These are phyloP conservation scores for Morus bassanus DNA, from an alignment of 2,797 vertebrate species.

Conservation along the genomic window DNA sequence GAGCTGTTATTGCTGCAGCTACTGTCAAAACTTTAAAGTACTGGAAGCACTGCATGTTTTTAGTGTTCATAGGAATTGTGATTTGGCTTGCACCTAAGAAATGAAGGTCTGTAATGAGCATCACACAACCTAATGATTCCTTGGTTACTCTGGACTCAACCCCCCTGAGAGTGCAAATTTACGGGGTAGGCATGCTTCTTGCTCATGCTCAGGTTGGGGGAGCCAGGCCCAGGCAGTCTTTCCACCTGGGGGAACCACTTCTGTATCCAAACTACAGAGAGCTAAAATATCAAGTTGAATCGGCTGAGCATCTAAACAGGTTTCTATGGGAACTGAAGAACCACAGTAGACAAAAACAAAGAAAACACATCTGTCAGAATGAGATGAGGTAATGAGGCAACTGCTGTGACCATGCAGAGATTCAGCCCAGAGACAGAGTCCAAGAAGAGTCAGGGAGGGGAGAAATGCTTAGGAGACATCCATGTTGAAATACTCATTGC, in stretches of 20 bases:
- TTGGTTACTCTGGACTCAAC: not conserved
- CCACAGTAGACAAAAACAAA: not conserved
- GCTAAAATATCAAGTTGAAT: not conserved
- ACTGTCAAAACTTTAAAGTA: not conserved
- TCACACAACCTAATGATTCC: not conserved
- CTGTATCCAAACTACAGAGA: not conserved
- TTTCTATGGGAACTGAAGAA: conserved; percentile 54
- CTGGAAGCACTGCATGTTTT: not conserved
- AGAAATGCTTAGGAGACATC: not conserved
- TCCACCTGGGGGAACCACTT: not conserved
- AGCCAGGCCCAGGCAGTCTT: not conserved
- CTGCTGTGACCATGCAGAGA: not conserved
- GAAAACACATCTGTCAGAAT: conserved; percentile 40
- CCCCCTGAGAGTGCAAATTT: not conserved
- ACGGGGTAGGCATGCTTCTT: fast-evolving
- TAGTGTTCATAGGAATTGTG: not conserved
- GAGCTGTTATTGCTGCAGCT: not conserved
- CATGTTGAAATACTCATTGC: not conserved
- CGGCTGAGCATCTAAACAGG: not conserved
- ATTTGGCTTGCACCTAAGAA: not conserved
- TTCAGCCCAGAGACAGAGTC: not conserved
- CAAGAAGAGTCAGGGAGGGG: not conserved
- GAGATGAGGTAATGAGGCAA: conserved; percentile 27
- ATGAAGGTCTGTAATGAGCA: not conserved
- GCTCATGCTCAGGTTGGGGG: not conserved